Evolutionary conservation across 2,888 invertebrate genomes (phyloP).

Genomic region (Dolichomitus sp.): DNA sequence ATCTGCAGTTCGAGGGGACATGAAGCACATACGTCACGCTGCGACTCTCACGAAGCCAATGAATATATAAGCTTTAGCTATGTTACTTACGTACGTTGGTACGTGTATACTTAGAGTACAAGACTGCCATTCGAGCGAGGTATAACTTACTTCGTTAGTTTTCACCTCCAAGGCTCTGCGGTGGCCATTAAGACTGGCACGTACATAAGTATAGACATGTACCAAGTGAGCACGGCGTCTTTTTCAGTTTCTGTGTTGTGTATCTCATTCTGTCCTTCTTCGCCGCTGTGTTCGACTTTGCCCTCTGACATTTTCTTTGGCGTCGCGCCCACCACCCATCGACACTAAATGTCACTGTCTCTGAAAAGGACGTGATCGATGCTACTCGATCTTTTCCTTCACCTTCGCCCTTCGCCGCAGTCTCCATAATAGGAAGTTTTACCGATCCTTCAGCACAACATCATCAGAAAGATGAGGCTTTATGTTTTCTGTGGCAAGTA

Average conservation of each 20-base stretch:
- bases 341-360: conserved; percentile 79
- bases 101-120: conserved; percentile 35
- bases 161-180: conserved; percentile 67
- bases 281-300: conserved; percentile 66
- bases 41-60: conserved; percentile 51
- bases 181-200: conserved; percentile 66
- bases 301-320: conserved; percentile 79
- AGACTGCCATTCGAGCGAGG: conserved; percentile 45
- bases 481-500: conserved; percentile 1
- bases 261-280: conserved; percentile 41
- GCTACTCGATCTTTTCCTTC: conserved; percentile 68
- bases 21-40: conserved; percentile 54
- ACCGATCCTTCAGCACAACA: neutral
- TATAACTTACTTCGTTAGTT: conserved; percentile 71
- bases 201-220: conserved; percentile 32
- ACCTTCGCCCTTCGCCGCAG: conserved; percentile 36
- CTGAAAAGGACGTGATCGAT: conserved; percentile 80
- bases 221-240: neutral
- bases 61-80: conserved; percentile 37
- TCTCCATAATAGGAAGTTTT: neutral
- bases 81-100: conserved; percentile 21
- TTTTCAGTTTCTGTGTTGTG: neutral
- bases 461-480: neutral
- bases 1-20: conserved; percentile 18
- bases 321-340: conserved; percentile 79